These are phyloP conservation scores for Eueides isabella DNA, from an alignment of 1,140 invertebrate genomes.

Conservation along the genomic window DNA sequence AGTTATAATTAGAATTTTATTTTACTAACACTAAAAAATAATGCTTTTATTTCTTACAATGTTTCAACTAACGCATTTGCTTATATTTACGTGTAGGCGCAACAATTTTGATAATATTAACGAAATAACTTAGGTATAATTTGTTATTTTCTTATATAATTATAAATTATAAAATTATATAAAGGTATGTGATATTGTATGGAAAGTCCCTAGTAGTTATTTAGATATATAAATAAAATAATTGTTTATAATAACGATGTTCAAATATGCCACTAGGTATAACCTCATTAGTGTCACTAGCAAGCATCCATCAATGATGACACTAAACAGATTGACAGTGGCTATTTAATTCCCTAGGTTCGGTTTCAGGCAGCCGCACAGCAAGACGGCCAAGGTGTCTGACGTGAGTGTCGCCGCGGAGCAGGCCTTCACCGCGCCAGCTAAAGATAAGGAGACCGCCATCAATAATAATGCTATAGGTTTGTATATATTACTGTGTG, in stretches of 20 bases:
- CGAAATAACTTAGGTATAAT: too few species aligned
- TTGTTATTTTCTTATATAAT: background rate
- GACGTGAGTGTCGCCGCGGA: slow-evolving; percentile 75
- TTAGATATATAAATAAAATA: background rate
- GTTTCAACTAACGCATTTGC: background rate
- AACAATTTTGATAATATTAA: background rate
- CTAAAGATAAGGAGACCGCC: slow-evolving; percentile 69
- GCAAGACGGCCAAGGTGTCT: slow-evolving; percentile 78
- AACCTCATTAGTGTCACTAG: slow-evolving; percentile 2
- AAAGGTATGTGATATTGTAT: too few species aligned
- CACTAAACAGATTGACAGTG: slow-evolving; percentile 33
- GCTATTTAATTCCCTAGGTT: slow-evolving; percentile 75
- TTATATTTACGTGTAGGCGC: background rate
- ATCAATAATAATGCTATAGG: slow-evolving; percentile 76
- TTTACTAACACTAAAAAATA: background rate
- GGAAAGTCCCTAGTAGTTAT: background rate
- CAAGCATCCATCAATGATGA: slow-evolving; percentile 9
- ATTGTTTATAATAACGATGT: background rate
- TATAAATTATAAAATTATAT: background rate
- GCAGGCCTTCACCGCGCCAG: slow-evolving; percentile 67
- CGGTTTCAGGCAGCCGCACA: slow-evolving; percentile 79
- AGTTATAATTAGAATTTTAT: background rate
- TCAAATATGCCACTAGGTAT: background rate
- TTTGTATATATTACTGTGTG: slow-evolving; percentile 49
- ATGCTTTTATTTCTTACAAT: background rate